Evolutionary conservation across 2,113 vertebrate species (phyloP), one percentile per base, ranked within the genome.

Genomic region (Rhea americana): DNA sequence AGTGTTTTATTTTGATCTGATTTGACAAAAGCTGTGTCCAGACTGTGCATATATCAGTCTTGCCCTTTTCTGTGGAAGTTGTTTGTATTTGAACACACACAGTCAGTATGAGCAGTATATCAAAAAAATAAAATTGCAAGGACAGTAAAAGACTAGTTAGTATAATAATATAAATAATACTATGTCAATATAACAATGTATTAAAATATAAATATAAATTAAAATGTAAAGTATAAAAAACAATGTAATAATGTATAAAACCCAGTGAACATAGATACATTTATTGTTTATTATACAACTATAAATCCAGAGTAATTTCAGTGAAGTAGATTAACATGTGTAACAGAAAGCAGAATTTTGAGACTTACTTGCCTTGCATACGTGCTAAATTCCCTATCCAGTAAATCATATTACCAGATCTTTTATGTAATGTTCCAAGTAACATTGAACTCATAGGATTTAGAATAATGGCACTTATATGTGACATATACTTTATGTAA

Each of bases 401-500:
- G 53, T 85, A 96, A 96, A 96, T 96, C 86, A n/a, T 58, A 93
- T 96, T 95, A 96, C 92, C 32, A 26, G 59, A 12, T 94, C 90
- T 87, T 93, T 95, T 93, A 90, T 89, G 56, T 71, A 93, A 94
- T 89, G 68, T 95, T 96, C 86, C 71, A 65, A 83, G 94, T 94
- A 96, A 90, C 71, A 8, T 77, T 41, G 89, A 96, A 97, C 90
- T 80, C 81, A 90, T 53, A 91, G 37, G 94, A 89, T 96, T 92
- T 96, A 91, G 93, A 92, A 94, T 96, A 90, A 96, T 89, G 87
- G 89, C 96, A 97, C 96, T 98, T 97, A 96, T 14, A 92, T 94
- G 58, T 92, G 96, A 95, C 97, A 82, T 93, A 96, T 93, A 91
- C 93, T 97, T 97, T 95, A 96, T 94, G 95, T 97, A 97, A 96